phyloP scores from a whole-genome alignment of 2,797 vertebrate species.

The Fistularia commersonii region DNA sequence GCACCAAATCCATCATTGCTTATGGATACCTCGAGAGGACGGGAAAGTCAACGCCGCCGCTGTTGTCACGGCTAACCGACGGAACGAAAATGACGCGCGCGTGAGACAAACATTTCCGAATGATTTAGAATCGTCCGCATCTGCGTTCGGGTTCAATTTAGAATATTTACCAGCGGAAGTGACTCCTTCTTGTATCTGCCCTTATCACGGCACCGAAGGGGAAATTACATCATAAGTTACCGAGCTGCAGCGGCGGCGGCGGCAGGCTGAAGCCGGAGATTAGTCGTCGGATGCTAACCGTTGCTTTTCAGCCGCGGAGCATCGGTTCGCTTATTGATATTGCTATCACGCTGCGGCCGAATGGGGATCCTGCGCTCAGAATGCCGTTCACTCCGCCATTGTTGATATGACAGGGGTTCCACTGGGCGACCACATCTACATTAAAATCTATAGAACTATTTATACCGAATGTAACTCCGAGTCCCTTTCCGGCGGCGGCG shows the following conservation, averaged over 20 bases:
- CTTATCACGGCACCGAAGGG: slow-evolving; percentile 36
- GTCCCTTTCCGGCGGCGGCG: background rate
- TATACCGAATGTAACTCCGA: background rate
- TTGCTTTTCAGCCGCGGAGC: slow-evolving; percentile 23
- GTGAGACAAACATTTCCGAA: background rate
- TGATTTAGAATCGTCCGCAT: slow-evolving; percentile 9
- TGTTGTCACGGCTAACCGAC: slow-evolving; percentile 6
- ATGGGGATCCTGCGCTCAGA: background rate
- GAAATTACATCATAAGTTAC: slow-evolving; percentile 61
- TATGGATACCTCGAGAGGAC: slow-evolving; percentile 1
- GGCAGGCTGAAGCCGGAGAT: slow-evolving; percentile 37
- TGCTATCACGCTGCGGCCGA: slow-evolving; percentile 6
- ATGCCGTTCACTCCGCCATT: slow-evolving; percentile 17
- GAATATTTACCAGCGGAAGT: slow-evolving; percentile 36
- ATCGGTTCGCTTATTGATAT: slow-evolving; percentile 32
- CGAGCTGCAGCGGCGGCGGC: slow-evolving; percentile 48
- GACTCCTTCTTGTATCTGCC: slow-evolving; percentile 17
- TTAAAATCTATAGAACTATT: slow-evolving; percentile 1
- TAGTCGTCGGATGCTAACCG: slow-evolving; percentile 14
- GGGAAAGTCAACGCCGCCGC: background rate
- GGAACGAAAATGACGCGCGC: slow-evolving; percentile 7
- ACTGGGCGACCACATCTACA: background rate
- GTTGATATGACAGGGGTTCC: slow-evolving; percentile 12
- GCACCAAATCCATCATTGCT: background rate
- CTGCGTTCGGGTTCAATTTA: slow-evolving; percentile 30